phyloP scores from a whole-genome alignment of 1,140 invertebrate genomes.

The Pentalonia nigronervosa region DNA sequence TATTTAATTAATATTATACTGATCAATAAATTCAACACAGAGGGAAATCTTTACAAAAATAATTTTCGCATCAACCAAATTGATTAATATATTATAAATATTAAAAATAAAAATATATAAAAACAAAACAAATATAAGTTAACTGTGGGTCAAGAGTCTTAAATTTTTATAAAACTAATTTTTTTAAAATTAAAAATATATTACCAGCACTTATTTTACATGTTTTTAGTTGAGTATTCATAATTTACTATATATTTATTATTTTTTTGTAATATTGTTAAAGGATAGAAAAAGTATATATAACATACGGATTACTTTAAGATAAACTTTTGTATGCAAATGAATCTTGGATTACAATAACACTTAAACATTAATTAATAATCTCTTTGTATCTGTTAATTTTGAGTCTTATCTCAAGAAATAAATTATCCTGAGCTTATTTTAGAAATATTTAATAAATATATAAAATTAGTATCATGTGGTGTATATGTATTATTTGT shows the following conservation, averaged over 20 bases:
- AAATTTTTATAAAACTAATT: background rate
- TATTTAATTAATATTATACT: background rate
- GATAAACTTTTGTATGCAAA: background rate
- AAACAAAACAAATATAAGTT: background rate
- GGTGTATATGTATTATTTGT: background rate
- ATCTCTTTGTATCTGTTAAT: too few relatives aligned
- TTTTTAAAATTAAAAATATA: background rate
- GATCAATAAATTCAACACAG: background rate
- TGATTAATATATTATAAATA: too few relatives aligned
- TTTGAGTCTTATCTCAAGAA: background rate
- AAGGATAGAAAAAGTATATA: background rate
- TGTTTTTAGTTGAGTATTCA: background rate
- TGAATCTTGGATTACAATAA: background rate
- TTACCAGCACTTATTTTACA: background rate
- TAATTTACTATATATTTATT: background rate
- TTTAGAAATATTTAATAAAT: background rate
- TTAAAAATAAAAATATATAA: background rate
- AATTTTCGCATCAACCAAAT: background rate
- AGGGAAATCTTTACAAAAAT: background rate
- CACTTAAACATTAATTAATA: too few relatives aligned
- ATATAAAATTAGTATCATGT: background rate
- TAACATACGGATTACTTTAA: background rate
- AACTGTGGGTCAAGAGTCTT: background rate
- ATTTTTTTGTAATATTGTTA: background rate
- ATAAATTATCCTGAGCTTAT: background rate